These are phyloP conservation scores for Calcarius lapponicus DNA, from an alignment of 2,797 vertebrate genomes.

Conservation along the genomic window DNA sequence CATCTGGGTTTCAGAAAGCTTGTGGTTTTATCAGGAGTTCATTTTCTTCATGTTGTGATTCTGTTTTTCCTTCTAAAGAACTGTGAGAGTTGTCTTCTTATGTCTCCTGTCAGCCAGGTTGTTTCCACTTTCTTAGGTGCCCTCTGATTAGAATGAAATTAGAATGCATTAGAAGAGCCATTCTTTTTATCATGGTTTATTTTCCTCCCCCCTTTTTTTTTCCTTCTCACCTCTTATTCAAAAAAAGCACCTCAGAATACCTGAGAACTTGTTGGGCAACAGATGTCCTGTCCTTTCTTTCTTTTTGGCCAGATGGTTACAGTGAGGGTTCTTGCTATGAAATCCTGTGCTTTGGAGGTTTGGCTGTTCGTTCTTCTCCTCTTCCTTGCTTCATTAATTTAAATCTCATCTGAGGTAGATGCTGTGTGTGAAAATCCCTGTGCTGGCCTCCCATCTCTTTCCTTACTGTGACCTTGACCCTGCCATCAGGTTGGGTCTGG, in stretches of 20 bases:
- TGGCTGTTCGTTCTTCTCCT: not conserved
- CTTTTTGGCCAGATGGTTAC: not conserved
- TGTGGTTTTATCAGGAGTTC: not conserved
- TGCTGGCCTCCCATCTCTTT: not conserved
- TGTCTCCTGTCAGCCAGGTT: not conserved
- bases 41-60: not conserved
- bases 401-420: not conserved
- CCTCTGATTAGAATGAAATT: not conserved
- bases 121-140: not conserved
- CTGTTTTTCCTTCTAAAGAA: not conserved
- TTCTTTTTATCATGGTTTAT: not conserved
- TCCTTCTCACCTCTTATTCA: not conserved
- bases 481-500: not conserved
- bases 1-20: not conserved
- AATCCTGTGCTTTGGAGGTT: not conserved
- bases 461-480: not conserved
- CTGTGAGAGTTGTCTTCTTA: not conserved
- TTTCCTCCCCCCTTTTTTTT: fast-evolving
- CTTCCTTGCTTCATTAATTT: not conserved
- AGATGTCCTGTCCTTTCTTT: not conserved
- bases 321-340: not conserved
- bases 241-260: not conserved
- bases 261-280: not conserved
- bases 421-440: not conserved
- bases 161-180: not conserved